Evolutionary conservation across 2,113 vertebrate species (phyloP).

Genomic region (Cololabis saira): DNA sequence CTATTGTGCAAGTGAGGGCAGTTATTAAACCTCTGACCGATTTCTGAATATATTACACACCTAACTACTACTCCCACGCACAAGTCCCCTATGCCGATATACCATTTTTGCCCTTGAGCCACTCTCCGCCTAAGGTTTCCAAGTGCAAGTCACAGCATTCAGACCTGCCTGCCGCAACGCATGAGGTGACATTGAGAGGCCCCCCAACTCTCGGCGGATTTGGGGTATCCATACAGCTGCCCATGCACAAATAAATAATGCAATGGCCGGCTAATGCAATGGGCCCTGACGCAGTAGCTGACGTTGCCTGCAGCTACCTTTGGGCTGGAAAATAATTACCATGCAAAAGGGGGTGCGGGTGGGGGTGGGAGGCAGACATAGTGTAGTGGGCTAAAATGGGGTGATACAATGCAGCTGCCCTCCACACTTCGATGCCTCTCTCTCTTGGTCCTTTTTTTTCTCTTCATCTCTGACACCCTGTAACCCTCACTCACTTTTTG

Average conservation of each 20-base stretch:
- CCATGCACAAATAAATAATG: slow-evolving; percentile 84
- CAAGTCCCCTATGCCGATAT: slow-evolving; percentile 48
- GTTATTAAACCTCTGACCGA: slow-evolving; percentile 59
- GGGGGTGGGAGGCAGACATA: slow-evolving; percentile 68
- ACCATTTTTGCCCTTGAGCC: slow-evolving; percentile 75
- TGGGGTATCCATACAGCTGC: slow-evolving; percentile 78
- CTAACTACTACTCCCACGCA: slow-evolving; percentile 67
- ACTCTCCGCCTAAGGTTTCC: slow-evolving; percentile 62
- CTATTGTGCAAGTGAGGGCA: slow-evolving; percentile 67
- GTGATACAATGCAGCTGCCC: slow-evolving; percentile 80
- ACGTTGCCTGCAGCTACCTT: slow-evolving; percentile 85
- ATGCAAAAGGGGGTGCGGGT: slow-evolving; percentile 80
- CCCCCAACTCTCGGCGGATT: slow-evolving; percentile 73
- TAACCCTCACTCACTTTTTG: slow-evolving; percentile 18
- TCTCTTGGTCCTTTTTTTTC: slow-evolving; percentile 44
- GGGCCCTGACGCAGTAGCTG: slow-evolving; percentile 79
- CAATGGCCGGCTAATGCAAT: slow-evolving; percentile 84
- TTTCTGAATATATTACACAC: slow-evolving; percentile 67
- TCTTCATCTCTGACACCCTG: slow-evolving; percentile 44
- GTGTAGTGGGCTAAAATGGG: slow-evolving; percentile 81
- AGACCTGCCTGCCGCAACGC: slow-evolving; percentile 66
- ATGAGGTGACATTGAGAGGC: slow-evolving; percentile 80
- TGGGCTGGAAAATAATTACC: slow-evolving; percentile 87
- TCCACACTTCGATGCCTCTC: slow-evolving; percentile 68
- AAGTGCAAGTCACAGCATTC: slow-evolving; percentile 47